Percentiles rank a stretch among this genome's conserved stretches.
Evolutionary conservation across 1,140 invertebrate species (phyloP).

Genomic region (Metaphire vulgaris): DNA sequence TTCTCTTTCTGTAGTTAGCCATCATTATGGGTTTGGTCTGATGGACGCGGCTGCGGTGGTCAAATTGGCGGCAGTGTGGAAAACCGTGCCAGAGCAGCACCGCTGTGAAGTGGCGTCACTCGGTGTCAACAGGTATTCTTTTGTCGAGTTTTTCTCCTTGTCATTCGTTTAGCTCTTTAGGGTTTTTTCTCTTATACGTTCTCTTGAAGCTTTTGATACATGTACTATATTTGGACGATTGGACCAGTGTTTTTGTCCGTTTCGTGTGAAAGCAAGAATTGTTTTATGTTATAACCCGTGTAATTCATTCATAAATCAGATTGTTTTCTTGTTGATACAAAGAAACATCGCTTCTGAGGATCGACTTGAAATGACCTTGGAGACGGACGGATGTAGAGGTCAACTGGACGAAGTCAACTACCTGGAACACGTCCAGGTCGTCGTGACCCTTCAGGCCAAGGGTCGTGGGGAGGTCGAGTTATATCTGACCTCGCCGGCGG

Average conservation of each 20-base stretch:
- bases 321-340: too few species aligned
- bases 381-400: constrained; percentile 5
- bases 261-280: too few species aligned
- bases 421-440: constrained; percentile 93
- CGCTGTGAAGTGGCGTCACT: constrained; percentile 60
- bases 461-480: constrained; percentile 62
- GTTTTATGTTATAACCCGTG: too few species aligned
- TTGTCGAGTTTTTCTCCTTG: too few species aligned
- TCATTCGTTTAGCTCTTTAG: too few species aligned
- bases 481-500: constrained; percentile 14
- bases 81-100: constrained; percentile 81
- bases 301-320: too few species aligned
- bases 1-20: constrained; percentile 37
- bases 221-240: too few species aligned
- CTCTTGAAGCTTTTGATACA: too few species aligned
- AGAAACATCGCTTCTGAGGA: constrained; percentile 41
- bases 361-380: constrained; percentile 34
- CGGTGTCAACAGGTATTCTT: too few species aligned
- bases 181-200: too few species aligned
- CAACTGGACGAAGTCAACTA: constrained; percentile 78
- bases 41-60: constrained; percentile 94
- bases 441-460: constrained; percentile 79
- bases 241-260: too few species aligned
- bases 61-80: constrained; percentile 71
- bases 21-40: constrained; percentile 72